Conservation (phyloP, 2,888 invertebrate species). For the Seladonia tumulorum region DNA sequence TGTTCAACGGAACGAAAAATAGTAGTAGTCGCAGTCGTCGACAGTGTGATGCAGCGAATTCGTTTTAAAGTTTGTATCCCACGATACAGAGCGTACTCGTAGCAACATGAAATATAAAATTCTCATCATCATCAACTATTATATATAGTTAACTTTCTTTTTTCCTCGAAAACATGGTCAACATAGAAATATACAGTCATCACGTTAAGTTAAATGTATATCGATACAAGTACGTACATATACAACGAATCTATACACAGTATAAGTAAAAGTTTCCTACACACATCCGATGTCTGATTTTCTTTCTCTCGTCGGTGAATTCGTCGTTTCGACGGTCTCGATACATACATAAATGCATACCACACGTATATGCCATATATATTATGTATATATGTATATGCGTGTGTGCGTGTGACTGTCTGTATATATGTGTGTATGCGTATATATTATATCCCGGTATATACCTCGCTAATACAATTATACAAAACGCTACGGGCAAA, state of each 20-base stretch:
- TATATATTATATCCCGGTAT: constrained; percentile 57
- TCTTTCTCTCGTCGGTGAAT: constrained; percentile 1
- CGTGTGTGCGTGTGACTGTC: not conserved
- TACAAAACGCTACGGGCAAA: constrained; percentile 67
- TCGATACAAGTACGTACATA: constrained; percentile 60
- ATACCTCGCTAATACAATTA: constrained; percentile 72
- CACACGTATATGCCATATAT: constrained; percentile 64
- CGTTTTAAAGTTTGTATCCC: constrained; percentile 64
- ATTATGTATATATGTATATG: constrained; percentile 43
- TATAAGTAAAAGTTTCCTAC: constrained; percentile 62
- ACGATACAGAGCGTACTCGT: constrained; percentile 70
- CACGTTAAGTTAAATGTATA: constrained; percentile 74
- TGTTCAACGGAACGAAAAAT: constrained; percentile 70
- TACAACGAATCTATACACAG: constrained; percentile 74
- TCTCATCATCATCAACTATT: constrained; percentile 82
- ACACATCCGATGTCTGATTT: constrained; percentile 32
- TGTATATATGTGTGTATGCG: not conserved
- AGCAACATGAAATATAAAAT: constrained; percentile 83
- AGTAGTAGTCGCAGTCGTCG: constrained; percentile 65
- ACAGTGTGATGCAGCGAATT: constrained; percentile 70
- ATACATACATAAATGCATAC: constrained; percentile 71
- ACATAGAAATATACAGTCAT: constrained; percentile 83
- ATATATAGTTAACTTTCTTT: constrained; percentile 70
- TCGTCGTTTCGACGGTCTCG: constrained; percentile 55
- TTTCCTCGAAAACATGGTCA: constrained; percentile 74